Percentiles rank a stretch among this genome's conserved stretches.
phyloP scores from a whole-genome alignment of 1,140 invertebrate genomes.

The Drosophila seguyi region DNA sequence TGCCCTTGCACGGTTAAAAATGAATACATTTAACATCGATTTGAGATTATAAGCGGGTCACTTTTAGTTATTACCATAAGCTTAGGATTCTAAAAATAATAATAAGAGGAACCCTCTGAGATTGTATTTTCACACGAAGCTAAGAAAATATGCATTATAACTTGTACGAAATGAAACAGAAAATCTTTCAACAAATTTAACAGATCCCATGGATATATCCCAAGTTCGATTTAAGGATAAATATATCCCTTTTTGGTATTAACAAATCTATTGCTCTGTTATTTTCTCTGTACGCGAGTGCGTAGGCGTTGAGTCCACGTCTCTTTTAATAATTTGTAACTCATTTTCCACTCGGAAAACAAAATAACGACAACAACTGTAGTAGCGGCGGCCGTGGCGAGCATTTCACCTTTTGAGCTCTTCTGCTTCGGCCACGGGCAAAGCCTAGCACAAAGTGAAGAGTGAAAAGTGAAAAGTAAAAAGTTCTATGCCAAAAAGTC shows the following conservation, averaged over 20 bases:
- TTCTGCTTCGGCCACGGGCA: slow-evolving; percentile 42
- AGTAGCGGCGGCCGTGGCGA: slow-evolving; percentile 21
- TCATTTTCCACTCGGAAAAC: slow-evolving; percentile 74
- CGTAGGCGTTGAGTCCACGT: slow-evolving; percentile 45
- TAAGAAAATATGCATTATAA: too few species aligned
- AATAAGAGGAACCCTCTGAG: not conserved
- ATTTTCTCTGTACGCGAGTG: slow-evolving; percentile 32
- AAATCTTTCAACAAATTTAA: not conserved
- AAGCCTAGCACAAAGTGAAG: slow-evolving; percentile 65
- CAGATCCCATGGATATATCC: not conserved
- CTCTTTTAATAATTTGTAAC: slow-evolving; percentile 80
- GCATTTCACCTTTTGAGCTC: slow-evolving; percentile 65
- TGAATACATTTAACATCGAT: not conserved
- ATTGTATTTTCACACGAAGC: too few species aligned
- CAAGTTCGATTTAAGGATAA: not conserved
- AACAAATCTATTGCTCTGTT: not conserved
- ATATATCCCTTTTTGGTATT: not conserved
- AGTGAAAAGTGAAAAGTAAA: slow-evolving; percentile 68
- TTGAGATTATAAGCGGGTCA: not conserved
- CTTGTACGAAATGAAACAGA: too few species aligned
- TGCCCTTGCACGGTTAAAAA: slow-evolving; percentile 16
- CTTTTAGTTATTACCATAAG: not conserved
- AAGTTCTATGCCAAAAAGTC: slow-evolving; percentile 71
- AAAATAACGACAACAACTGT: slow-evolving; percentile 54
- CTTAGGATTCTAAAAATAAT: too few species aligned